Evolutionary conservation across 2,113 vertebrate genomes (phyloP), one percentile per base, ranked within the genome.

Genomic region (Pseudorectes ferrugineus): DNA sequence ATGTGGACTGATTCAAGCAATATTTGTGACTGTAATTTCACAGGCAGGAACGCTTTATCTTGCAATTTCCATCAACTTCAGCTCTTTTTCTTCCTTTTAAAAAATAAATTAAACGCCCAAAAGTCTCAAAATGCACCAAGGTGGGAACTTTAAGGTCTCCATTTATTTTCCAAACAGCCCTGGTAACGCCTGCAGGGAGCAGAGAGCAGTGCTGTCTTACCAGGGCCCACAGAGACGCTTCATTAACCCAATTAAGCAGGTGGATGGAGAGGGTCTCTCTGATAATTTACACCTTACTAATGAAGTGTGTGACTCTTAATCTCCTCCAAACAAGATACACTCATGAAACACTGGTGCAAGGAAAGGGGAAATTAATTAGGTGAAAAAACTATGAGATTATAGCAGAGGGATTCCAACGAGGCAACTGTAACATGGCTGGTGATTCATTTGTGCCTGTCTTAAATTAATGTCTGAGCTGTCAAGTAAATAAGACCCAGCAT

Each of bases 201-300:
- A 81, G 93, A 92, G 33, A 97, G 70, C 90, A 97, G 97, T 94
- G 85, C 84, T 77, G 98, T 97, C 96, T 95, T 95, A 97, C 96
- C 95, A 84, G 95, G 95, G 97, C 96, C 98, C 97, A 94, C 96
- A 80, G 98, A 98, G 98, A 98, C 92, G 92, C 98, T 98, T 99
- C 98, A 99, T 99, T 98, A 99, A 96, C 97, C 98, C 98, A 98
- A 98, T 99, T 98, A 99, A 98, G 98, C 98, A 99, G 98, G 98
- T 99, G 98, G 97, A 98, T 98, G 98, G 98, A 98, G 98, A 98
- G 97, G 97, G 98, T 97, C 98, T 98, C 98, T 80, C 98, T 96
- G 97, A 99, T 98, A 97, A 99, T 99, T 99, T 98, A 98, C 98
- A 99, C 98, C 98, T 99, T 98, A 97, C 98, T 98, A 98, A 99